A percentile compares a stretch with the other conserved stretches of the same genome.
These are phyloP conservation scores for Sycobia sp. DNA, from an alignment of 1,140 invertebrate genomes.

Conservation along the genomic window DNA sequence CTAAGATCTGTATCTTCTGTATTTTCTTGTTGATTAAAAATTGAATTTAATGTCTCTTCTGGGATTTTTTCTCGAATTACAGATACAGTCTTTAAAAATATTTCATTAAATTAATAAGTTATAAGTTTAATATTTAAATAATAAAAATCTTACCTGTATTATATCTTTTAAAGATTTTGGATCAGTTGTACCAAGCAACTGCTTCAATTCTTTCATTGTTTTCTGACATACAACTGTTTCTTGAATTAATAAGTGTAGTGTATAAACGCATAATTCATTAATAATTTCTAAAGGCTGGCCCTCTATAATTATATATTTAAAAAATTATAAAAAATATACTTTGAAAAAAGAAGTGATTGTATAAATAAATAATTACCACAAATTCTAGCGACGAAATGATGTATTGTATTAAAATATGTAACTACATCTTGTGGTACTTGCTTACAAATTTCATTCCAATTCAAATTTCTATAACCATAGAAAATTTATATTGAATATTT, in stretches of 20 bases:
- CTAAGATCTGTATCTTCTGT: constrained; percentile 4
- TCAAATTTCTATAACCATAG: constrained; percentile 42
- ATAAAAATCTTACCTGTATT: constrained; percentile 39
- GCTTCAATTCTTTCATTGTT: constrained; percentile 61
- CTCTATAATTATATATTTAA: constrained; percentile 38
- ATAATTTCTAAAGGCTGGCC: constrained; percentile 60
- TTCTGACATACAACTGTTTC: constrained; percentile 65
- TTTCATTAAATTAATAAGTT: constrained; percentile 6
- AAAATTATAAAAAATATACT: constrained; percentile 14
- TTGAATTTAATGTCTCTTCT: constrained; percentile 41
- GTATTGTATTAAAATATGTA: constrained; percentile 38
- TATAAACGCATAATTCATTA: constrained; percentile 68
- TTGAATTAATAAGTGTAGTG: constrained; percentile 67
- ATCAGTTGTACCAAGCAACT: constrained; percentile 64
- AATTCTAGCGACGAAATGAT: constrained; percentile 35
- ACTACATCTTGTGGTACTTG: constrained; percentile 37
- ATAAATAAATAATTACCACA: constrained; percentile 39
- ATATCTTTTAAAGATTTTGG: constrained; percentile 61
- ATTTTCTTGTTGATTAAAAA: constrained; percentile 33
- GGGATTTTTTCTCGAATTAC: constrained; percentile 41
- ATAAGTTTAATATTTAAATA: not conserved
- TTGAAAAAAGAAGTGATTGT: constrained; percentile 20
- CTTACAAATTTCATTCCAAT: constrained; percentile 48
- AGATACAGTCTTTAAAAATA: constrained; percentile 57
- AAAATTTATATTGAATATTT: constrained; percentile 24